Evolutionary conservation across 2,113 vertebrate species (phyloP).

Genomic region (Marmota flaviventris): DNA sequence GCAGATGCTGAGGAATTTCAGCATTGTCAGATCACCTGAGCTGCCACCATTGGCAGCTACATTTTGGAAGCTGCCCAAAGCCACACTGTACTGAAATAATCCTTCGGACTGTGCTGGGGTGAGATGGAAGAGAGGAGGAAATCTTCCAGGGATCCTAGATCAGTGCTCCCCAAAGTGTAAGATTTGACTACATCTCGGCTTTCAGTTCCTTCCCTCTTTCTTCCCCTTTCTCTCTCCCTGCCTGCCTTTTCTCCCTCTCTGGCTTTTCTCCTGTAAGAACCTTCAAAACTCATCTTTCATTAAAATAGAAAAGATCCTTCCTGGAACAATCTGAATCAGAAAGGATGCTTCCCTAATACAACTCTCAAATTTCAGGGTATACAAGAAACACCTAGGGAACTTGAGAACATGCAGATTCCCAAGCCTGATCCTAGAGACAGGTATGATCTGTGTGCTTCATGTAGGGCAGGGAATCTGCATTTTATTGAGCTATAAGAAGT

Average conservation of each 20-base stretch:
- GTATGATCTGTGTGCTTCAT: background rate
- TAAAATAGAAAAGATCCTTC: background rate
- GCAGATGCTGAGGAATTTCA: background rate
- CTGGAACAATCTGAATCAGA: background rate
- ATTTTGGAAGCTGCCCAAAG: background rate
- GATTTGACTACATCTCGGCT: background rate
- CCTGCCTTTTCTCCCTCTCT: background rate
- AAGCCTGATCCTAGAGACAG: fast-evolving
- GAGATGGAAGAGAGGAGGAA: background rate
- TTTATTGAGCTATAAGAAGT: background rate
- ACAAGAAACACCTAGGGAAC: background rate
- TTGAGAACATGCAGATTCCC: background rate
- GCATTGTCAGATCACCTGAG: background rate
- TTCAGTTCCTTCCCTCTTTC: background rate
- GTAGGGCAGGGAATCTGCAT: too few relatives aligned
- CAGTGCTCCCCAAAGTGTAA: too few relatives aligned
- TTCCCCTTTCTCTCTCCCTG: background rate
- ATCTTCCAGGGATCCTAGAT: too few relatives aligned
- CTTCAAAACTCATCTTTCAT: background rate
- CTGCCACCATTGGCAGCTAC: background rate
- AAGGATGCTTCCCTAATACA: background rate
- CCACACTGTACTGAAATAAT: background rate
- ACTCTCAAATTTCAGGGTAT: background rate
- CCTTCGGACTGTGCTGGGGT: background rate
- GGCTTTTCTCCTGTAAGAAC: conserved; percentile 7